These are phyloP conservation scores for Argynnis bischoffii DNA, from an alignment of 2,888 invertebrate genomes.

Conservation along the genomic window DNA sequence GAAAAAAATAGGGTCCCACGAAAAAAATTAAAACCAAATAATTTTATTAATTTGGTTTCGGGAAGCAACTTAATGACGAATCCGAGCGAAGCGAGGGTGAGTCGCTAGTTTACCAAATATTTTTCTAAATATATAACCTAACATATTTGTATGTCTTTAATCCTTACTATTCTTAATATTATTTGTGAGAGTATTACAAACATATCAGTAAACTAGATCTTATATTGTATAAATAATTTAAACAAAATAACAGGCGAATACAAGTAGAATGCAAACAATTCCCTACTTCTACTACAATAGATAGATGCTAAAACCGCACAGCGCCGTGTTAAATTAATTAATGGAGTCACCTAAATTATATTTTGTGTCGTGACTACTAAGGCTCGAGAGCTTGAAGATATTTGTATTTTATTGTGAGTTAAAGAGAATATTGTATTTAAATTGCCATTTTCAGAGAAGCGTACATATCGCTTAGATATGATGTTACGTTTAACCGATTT, in stretches of 20 bases:
- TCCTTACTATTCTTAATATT: background rate
- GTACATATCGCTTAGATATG: too few relatives aligned
- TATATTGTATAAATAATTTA: constrained; percentile 2
- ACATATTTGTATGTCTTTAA: too few relatives aligned
- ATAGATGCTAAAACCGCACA: constrained; percentile 19
- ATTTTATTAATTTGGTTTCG: too few relatives aligned
- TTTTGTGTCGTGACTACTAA: constrained; percentile 27
- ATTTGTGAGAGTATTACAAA: background rate
- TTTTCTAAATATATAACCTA: too few relatives aligned
- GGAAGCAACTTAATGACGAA: too few relatives aligned
- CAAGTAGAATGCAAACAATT: constrained; percentile 13
- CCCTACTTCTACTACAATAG: constrained; percentile 13
- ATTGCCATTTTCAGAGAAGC: background rate
- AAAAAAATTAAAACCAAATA: too few relatives aligned
- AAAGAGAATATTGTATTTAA: constrained; percentile 7
- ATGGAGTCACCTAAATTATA: constrained; percentile 35
- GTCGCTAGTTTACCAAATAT: too few relatives aligned
- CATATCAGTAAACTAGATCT: background rate
- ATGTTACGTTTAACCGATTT: too few relatives aligned
- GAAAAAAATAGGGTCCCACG: too few relatives aligned
- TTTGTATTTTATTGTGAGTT: constrained; percentile 4
- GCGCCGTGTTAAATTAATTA: constrained; percentile 33
- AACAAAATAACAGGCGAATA: constrained; percentile 11
- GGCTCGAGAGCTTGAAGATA: background rate
- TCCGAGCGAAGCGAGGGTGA: too few relatives aligned